These are phyloP conservation scores for Schizothorax lantsangensis DNA, from an alignment of 2,797 vertebrate genomes.

Conservation along the genomic window DNA sequence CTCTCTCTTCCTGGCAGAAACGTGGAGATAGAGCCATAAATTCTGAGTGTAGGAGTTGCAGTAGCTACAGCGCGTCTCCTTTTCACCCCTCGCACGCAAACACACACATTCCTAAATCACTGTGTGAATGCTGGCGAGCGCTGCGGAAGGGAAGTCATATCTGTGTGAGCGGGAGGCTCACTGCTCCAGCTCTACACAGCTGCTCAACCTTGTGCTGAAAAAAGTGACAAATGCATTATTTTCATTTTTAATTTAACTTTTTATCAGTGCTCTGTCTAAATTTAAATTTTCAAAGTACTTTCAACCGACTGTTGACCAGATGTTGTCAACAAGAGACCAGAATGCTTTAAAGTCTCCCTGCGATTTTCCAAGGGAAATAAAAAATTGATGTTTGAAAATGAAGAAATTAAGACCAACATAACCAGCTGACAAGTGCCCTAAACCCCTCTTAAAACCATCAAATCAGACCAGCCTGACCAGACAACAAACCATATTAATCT, in stretches of 20 bases:
- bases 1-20: conserved; percentile 42
- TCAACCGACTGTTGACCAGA: not conserved
- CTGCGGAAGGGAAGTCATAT: conserved; percentile 28
- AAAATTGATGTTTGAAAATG: too few relatives aligned
- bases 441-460: not conserved
- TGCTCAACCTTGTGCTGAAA: conserved; percentile 3
- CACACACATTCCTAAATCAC: conserved; percentile 42
- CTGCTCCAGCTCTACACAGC: conserved; percentile 23
- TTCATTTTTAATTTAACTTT: not conserved
- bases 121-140: conserved; percentile 41
- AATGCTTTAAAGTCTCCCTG: not conserved
- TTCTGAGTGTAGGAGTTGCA: conserved; percentile 47
- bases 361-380: too few relatives aligned
- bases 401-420: not conserved
- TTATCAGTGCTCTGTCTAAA: not conserved
- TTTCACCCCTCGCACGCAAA: conserved; percentile 39
- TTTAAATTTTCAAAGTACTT: not conserved
- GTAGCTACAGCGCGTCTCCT: conserved; percentile 41
- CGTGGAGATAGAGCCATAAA: conserved; percentile 37
- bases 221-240: not conserved
- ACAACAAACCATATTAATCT: not conserved
- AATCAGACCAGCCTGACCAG: not conserved
- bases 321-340: not conserved
- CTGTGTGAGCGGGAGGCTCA: not conserved
- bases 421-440: not conserved